Evolutionary conservation across 2,888 invertebrate species (phyloP), one percentile per base, ranked within the genome.

Genomic region (Chrysolina americana): DNA sequence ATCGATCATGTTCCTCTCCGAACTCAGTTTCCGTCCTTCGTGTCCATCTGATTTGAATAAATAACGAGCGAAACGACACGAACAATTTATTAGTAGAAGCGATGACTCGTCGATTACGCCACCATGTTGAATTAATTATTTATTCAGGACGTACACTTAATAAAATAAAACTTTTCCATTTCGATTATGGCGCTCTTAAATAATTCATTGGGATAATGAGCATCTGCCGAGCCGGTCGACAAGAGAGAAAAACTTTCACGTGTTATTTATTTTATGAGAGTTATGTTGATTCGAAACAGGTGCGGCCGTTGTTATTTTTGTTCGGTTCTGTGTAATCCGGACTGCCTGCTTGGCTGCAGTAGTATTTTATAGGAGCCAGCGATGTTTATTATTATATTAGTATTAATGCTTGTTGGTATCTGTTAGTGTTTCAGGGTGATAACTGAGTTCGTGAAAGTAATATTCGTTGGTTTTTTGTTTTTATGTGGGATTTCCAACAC

Each of bases 121-220:
- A 68, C 41, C 15, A 1, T 19, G 21, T 53, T 19, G 21, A 53
- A 21, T 59, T 36, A n/a, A 59, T 59, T 59, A 59, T 65, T 65
- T 21, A 65, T 65, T 65, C 65, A 11, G 23, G 50, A 66, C 48
- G 50, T 36, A 28, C 17, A 36, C 41, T 68, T 17, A 19, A 36
- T 68, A 9, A 68, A 68, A 68, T 53, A 41, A 53, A 66, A 66
- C 36, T 68, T 68, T 53, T 68, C 53, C 53, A 48, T 68, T 68
- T 68, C 68, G 41, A 53, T 68, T 68, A 68, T 53, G 48, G 66
- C 21, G 53, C 59, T 73, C 50, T 69, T 73, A 68, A 73, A 73
- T 73, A 65, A 73, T 73, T 73, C 66, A 73, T 73, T 65, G 19
- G 10, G 41, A 50, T 73, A 73, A 73, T 69, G 63, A 73, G 63